Evolutionary conservation across 2,888 invertebrate genomes (phyloP), one percentile per base, ranked within the genome.

Genomic region (Xestobium rufovillosum): DNA sequence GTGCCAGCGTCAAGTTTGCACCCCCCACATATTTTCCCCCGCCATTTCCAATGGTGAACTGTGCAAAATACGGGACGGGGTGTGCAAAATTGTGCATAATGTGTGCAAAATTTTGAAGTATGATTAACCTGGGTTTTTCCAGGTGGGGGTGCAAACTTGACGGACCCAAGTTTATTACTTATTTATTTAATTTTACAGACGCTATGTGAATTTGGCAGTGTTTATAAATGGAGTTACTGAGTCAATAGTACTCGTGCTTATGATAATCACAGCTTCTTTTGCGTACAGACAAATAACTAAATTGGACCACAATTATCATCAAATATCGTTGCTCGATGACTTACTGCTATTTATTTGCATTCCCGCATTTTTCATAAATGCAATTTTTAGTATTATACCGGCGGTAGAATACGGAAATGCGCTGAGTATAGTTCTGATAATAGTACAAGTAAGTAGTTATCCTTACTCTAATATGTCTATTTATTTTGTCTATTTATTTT

Each of bases 301-400:
- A 50, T 59, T 83, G 41, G 81, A 83, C 51, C 68, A 81, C 38
- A 80, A 78, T 52, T 70, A 69, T 38, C 75, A 76, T 40, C 73
- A 76, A 2, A 70, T 78, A 26, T 78, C 79, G 1, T 60, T 76
- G 8, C 67, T 83, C 15, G 83, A 84, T 48, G 82, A 82, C 50
- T 70, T 83, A 1, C 63, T 83, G 1, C 68, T 83, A 1, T 79
- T 81, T 52, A 73, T 83, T 34, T 81, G 82, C 41, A 65, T 83
- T 12, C 83, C 83, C 0, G 80, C 81, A 10, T 83, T 80, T 64
- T 80, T 82, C 53, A 65, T 82, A 48, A 79, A 81, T 53, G 76
- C 78, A 1, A 73, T 80, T 26, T 73, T 84, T 41, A 79, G 78
- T 42, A 69, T 83, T 48, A 68, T 80, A 8, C 80, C 84, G 1